These are phyloP conservation scores for Saguinus oedipus DNA, from an alignment of 2,797 vertebrate genomes.

Conservation along the genomic window DNA sequence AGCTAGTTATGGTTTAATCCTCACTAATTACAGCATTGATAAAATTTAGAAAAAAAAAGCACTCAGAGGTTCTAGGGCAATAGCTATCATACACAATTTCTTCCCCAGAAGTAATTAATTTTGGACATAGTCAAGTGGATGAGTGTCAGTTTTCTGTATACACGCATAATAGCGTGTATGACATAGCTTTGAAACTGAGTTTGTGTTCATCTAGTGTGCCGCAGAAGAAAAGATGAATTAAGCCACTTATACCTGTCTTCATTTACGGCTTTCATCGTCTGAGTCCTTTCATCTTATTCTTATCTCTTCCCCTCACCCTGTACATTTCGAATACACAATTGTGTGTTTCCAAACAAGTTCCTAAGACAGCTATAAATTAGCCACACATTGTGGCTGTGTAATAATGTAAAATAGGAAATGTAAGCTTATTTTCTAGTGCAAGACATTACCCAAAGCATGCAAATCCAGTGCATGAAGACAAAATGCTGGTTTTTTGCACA, in stretches of 20 bases:
- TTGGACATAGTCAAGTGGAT: conserved; percentile 27
- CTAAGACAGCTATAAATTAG: conserved; percentile 17
- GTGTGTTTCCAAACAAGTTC: conserved; percentile 26
- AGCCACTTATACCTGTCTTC: conserved; percentile 54
- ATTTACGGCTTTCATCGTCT: conserved; percentile 32
- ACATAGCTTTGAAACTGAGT: conserved; percentile 34
- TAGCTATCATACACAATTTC: not conserved
- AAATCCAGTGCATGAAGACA: not conserved
- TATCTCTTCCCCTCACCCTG: conserved; percentile 46
- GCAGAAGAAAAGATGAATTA: conserved; percentile 42
- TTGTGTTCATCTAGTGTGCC: not conserved
- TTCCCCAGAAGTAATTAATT: conserved; percentile 27
- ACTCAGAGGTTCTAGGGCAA: not conserved
- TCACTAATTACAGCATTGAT: not conserved
- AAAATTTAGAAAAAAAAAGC: not conserved
- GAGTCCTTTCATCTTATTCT: conserved; percentile 56
- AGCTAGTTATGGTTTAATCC: not conserved
- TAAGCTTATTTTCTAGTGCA: not conserved
- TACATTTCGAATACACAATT: conserved; percentile 47
- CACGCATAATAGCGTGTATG: not conserved
- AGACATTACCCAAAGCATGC: not conserved
- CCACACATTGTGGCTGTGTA: not conserved
- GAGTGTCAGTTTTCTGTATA: not conserved
- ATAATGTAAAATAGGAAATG: not conserved
- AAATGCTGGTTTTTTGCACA: not conserved